Base-by-base conservation (phyloP, 2,113 vertebrate genomes). In the Polyodon spathula region DNA sequence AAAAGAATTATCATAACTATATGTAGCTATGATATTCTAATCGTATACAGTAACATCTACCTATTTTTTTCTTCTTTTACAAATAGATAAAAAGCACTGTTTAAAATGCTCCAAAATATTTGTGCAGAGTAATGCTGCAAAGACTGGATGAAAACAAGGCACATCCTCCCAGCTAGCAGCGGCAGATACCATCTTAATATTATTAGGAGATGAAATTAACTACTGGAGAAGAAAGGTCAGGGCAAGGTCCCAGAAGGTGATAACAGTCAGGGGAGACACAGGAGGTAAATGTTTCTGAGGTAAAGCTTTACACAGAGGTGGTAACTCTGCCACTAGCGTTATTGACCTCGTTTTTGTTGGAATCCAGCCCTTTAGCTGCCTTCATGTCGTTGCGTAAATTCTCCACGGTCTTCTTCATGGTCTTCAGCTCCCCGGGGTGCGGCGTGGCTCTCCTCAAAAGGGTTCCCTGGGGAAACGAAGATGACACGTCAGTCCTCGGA, bases 291-390 rank as follows among this genome's bases (percentile, higher is more conserved):
- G 71, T 84, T 72, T 73, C 57, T 73, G 82, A 90, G 87, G 83
- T 74, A 81, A 81, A 80, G 69, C 40, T 79, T 92, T 94, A 98
- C 84, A 98, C 95, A 14, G 95, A 96, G 64, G 95, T 97, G 83
- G 93, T 97, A 85, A 97, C 88, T 81, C 85, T 90, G 84, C 95
- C 92, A 78, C 87, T 71, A 86, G 92, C 80, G 37, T 94, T 97
- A 89, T 94, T 97, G 92, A 98, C 92, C 91, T 98, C 89, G 2
- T 98, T 98, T 89, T 97, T 98, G 90, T 97, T 98, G 83, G 96
- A 93, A 84, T 98, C 96, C 92, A 98, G 86, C 87, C 85, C 92
- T 88, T 94, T 97, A 86, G 95, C 94, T 64, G 93, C 92, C 17
- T 91, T 96, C 90, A 95, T 78, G 80, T 97, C 93, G 5, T 95